Conservation (phyloP, 2,888 invertebrate species). For the Cyrtodaria siliqua region DNA sequence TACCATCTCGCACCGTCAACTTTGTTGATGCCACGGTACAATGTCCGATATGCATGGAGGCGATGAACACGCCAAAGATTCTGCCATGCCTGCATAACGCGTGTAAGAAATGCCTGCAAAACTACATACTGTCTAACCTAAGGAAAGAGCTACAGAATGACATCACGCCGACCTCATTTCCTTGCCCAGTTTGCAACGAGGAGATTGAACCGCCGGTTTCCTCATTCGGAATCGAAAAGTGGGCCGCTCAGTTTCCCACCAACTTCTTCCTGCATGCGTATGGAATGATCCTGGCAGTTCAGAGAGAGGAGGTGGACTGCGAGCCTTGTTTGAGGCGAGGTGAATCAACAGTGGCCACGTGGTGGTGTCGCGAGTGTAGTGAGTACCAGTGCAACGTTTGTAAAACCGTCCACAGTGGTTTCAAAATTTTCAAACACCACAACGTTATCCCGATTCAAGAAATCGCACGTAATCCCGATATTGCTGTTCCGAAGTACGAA, state of each 20-base stretch:
- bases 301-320: slow-evolving; percentile 45
- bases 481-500: slow-evolving; percentile 50
- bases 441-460: slow-evolving; percentile 48
- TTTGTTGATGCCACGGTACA: slow-evolving; percentile 18
- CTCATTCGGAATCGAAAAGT: slow-evolving; percentile 47
- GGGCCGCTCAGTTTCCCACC: slow-evolving; percentile 54
- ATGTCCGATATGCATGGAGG: slow-evolving; percentile 52
- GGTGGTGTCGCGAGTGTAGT: slow-evolving; percentile 61
- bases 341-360: slow-evolving; percentile 48
- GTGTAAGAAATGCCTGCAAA: slow-evolving; percentile 53
- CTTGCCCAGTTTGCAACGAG: slow-evolving; percentile 52
- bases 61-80: slow-evolving; percentile 49
- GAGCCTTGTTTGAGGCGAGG: slow-evolving; percentile 52
- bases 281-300: slow-evolving; percentile 48
- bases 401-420: slow-evolving; percentile 57
- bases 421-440: slow-evolving; percentile 53
- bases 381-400: slow-evolving; percentile 60
- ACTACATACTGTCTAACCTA: slow-evolving; percentile 36
- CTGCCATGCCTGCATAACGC: slow-evolving; percentile 55
- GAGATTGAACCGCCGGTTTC: slow-evolving; percentile 27
- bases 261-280: slow-evolving; percentile 57
- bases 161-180: slow-evolving; percentile 25
- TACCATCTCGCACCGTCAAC: background rate
- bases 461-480: slow-evolving; percentile 47
- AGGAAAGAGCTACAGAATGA: slow-evolving; percentile 29